Evolutionary conservation across 2,113 vertebrate species (phyloP).

Genomic region (Microcebus tavaratra): DNA sequence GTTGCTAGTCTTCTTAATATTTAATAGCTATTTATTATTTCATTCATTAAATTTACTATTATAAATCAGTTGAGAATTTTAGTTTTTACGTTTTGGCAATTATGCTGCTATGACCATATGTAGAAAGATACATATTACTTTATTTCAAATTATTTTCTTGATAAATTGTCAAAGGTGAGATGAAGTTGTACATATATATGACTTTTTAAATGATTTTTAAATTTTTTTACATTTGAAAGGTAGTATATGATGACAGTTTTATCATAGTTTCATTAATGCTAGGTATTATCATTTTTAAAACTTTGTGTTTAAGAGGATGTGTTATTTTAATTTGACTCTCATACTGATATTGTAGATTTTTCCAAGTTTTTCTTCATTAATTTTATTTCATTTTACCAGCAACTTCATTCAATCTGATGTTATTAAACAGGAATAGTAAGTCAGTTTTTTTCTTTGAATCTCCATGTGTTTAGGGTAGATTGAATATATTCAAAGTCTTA

Average conservation of each 20-base stretch:
- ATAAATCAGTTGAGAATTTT: not conserved
- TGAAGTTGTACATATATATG: not conserved
- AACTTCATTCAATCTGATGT: not conserved
- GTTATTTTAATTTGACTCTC: constrained; percentile 7
- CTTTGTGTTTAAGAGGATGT: constrained; percentile 14
- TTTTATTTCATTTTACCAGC: not conserved
- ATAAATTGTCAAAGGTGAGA: constrained; percentile 24
- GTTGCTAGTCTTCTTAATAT: not conserved
- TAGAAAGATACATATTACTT: not conserved
- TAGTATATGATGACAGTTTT: not conserved
- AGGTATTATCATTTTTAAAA: not conserved
- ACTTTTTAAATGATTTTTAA: not conserved
- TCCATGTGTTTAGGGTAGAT: not conserved
- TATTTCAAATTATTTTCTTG: constrained; percentile 27
- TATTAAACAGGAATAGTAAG: no score
- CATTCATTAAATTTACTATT: not conserved
- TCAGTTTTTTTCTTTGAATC: not conserved
- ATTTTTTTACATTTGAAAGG: not conserved
- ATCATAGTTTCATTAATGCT: not conserved
- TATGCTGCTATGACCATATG: not conserved
- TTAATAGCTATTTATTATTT: not conserved
- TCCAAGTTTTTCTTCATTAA: not conserved
- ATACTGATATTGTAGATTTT: not conserved
- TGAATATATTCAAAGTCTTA: not conserved
- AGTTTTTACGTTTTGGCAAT: not conserved